Conservation (phyloP, 1,140 invertebrate genomes). For the Aphaenogaster rudis region DNA sequence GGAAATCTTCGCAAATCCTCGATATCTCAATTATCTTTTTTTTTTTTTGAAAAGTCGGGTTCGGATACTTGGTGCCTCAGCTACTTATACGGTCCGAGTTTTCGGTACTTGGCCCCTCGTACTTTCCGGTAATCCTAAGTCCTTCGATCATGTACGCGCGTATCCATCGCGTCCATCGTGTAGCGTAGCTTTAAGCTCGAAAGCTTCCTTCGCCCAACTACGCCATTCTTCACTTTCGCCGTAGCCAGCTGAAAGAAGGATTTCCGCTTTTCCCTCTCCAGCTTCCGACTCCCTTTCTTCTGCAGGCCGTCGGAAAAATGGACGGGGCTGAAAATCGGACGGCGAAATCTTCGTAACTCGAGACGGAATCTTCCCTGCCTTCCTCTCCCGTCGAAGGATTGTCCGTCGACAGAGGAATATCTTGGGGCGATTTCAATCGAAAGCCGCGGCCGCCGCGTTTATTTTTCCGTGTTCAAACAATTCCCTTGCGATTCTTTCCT, state of each 20-base stretch:
- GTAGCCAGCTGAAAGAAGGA: slow-evolving; percentile 60
- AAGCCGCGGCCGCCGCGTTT: background rate
- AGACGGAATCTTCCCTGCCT: slow-evolving; percentile 5
- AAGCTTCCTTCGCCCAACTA: slow-evolving; percentile 36
- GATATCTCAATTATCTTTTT: background rate
- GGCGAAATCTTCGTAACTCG: slow-evolving; percentile 42
- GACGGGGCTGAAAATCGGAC: slow-evolving; percentile 43
- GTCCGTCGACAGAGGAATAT: slow-evolving; percentile 21
- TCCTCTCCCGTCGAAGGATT: background rate
- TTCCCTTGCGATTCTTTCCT: background rate
- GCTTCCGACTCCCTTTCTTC: background rate
- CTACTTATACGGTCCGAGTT: background rate
- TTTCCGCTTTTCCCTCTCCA: slow-evolving; percentile 53
- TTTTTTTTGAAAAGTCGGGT: background rate
- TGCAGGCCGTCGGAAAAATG: slow-evolving; percentile 42
- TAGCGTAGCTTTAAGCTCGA: slow-evolving; percentile 57
- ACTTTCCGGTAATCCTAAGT: background rate
- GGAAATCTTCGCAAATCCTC: background rate
- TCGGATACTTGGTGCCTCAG: background rate
- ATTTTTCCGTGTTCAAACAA: slow-evolving; percentile 27
- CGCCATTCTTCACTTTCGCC: slow-evolving; percentile 43
- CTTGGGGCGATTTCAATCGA: slow-evolving; percentile 47
- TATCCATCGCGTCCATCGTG: slow-evolving; percentile 25
- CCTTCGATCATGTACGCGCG: slow-evolving; percentile 16
- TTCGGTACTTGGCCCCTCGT: background rate